A percentile compares a stretch with the other conserved stretches of the same genome.
phyloP scores from a whole-genome alignment of 2,888 invertebrate genomes.

The Hydrotaea diabolus region DNA sequence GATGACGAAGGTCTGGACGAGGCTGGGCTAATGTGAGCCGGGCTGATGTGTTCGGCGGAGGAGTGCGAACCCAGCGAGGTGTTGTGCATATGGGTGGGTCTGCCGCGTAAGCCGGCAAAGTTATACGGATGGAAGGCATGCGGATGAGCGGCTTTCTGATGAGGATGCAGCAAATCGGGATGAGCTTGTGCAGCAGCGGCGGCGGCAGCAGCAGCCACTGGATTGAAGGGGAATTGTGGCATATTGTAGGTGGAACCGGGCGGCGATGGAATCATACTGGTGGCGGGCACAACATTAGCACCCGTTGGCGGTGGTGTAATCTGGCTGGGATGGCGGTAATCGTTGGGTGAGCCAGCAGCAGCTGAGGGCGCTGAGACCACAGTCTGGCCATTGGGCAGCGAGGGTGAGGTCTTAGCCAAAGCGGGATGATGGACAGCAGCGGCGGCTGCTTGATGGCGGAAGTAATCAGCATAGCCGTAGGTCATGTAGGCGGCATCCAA shows the following conservation, averaged over 20 bases:
- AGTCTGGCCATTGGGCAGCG: constrained; percentile 74
- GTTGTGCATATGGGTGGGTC: constrained; percentile 71
- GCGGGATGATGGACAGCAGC: constrained; percentile 82
- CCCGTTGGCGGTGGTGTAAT: constrained; percentile 68
- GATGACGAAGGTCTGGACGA: constrained; percentile 80
- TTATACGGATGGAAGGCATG: constrained; percentile 84
- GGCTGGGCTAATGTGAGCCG: constrained; percentile 78
- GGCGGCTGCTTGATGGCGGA: constrained; percentile 83
- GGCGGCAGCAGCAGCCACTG: constrained; percentile 77
- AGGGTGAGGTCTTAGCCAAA: constrained; percentile 84
- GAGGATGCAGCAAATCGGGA: constrained; percentile 81
- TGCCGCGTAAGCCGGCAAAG: constrained; percentile 78
- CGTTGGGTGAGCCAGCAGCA: constrained; percentile 61
- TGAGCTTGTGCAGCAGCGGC: constrained; percentile 72
- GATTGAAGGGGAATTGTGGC: constrained; percentile 83
- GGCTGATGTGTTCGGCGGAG: constrained; percentile 74
- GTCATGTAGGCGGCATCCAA: constrained; percentile 91
- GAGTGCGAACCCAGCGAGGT: constrained; percentile 72
- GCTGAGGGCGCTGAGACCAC: constrained; percentile 65
- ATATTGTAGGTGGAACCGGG: constrained; percentile 80
- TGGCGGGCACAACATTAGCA: constrained; percentile 61
- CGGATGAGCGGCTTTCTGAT: constrained; percentile 76
- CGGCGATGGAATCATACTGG: constrained; percentile 82
- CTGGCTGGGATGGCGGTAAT: constrained; percentile 69
- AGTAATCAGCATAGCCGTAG: constrained; percentile 88